Conservation (phyloP, 1,140 invertebrate species). For the Whitmania pigra region DNA sequence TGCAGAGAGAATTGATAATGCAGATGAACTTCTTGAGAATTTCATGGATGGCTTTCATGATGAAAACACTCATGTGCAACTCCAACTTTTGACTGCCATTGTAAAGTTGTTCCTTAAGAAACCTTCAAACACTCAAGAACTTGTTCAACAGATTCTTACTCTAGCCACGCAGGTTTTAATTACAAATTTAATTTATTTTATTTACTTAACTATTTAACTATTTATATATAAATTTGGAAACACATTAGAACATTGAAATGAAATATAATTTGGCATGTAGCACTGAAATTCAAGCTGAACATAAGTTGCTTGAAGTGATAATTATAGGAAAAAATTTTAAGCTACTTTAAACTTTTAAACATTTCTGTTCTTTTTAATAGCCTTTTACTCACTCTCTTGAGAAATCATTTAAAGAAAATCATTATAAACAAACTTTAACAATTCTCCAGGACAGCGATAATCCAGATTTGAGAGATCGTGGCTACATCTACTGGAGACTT, state of each 20-base stretch:
- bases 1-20: constrained; percentile 97
- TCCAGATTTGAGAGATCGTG: constrained; percentile 91
- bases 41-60: constrained; percentile 98
- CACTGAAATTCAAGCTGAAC: too few species aligned
- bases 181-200: too few species aligned
- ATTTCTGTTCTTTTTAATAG: neutral
- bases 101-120: constrained; percentile 96
- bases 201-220: too few species aligned
- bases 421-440: neutral
- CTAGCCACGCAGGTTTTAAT: constrained; percentile 64
- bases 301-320: too few species aligned
- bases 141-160: constrained; percentile 81
- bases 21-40: constrained; percentile 90
- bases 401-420: neutral
- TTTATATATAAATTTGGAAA: too few species aligned
- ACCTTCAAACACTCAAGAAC: constrained; percentile 91
- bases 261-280: too few species aligned
- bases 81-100: constrained; percentile 90
- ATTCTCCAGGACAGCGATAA: constrained; percentile 77
- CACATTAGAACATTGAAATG: too few species aligned
- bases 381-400: neutral
- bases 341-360: neutral
- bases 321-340: too few species aligned
- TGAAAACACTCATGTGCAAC: constrained; percentile 95
- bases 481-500: constrained; percentile 98